phyloP scores from a whole-genome alignment of 2,888 invertebrate species.

The Diadromus collaris region DNA sequence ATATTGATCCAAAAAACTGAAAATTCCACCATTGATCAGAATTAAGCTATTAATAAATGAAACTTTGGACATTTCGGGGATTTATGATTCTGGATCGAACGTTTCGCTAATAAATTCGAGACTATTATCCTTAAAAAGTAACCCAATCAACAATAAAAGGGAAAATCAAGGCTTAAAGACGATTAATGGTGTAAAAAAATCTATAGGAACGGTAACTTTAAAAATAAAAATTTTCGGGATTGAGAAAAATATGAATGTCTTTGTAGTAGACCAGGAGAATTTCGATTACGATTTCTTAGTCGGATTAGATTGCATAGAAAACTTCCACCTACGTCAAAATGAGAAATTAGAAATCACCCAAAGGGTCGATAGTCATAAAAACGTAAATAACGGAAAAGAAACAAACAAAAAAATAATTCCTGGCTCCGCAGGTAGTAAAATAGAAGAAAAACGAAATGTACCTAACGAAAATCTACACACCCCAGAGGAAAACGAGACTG shows the following conservation, averaged over 20 bases:
- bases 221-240: constrained; percentile 54
- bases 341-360: constrained; percentile 52
- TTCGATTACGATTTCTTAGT: constrained; percentile 57
- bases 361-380: neutral
- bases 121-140: constrained; percentile 54
- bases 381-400: neutral
- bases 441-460: constrained; percentile 10
- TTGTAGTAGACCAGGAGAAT: constrained; percentile 50
- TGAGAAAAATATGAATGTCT: constrained; percentile 48
- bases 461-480: neutral
- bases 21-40: constrained; percentile 12
- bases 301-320: constrained; percentile 49
- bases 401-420: constrained; percentile 24
- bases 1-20: constrained; percentile 65
- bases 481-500: neutral
- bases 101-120: constrained; percentile 62
- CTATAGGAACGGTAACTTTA: constrained; percentile 46
- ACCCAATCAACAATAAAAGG: constrained; percentile 38
- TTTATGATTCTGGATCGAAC: constrained; percentile 63
- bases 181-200: constrained; percentile 56
- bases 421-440: constrained; percentile 18
- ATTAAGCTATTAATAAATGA: constrained; percentile 10
- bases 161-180: constrained; percentile 53
- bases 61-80: constrained; percentile 48
- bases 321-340: constrained; percentile 52